Evolutionary conservation across 2,797 vertebrate species (phyloP).

Genomic region (Sebastes taczanowskii): DNA sequence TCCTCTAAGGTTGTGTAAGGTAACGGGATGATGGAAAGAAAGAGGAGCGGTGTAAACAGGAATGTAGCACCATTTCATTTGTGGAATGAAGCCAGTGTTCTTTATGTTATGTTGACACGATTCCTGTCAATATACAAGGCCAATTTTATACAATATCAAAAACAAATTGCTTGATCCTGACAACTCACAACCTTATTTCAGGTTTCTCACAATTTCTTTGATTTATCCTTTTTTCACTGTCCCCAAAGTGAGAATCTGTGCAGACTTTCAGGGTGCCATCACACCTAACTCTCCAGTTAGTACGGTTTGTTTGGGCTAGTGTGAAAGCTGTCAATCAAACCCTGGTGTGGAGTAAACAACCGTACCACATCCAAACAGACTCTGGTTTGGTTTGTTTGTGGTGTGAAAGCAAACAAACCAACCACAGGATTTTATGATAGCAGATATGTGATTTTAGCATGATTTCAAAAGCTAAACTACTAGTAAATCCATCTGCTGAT

Average conservation of each 20-base stretch:
- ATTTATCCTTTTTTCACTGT: not conserved
- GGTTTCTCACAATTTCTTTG: not conserved
- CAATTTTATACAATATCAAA: not conserved
- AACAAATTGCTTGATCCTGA: not conserved
- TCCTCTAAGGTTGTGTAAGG: constrained; percentile 71
- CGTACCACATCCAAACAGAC: no score
- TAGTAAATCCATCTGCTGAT: no score
- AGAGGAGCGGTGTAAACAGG: not conserved
- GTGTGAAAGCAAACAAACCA: no score
- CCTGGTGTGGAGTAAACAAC: no score
- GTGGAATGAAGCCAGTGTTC: not conserved
- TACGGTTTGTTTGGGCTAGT: no score
- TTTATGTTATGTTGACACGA: not conserved
- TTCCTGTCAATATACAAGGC: not conserved
- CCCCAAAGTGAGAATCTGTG: not conserved
- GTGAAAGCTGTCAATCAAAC: no score
- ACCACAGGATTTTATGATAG: no score
- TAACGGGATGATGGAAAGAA: not conserved
- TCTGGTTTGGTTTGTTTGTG: no score
- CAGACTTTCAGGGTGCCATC: not conserved
- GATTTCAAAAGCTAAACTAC: no score
- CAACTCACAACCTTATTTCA: no score
- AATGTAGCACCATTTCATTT: not conserved
- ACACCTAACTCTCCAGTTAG: no score
- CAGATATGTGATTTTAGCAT: no score